Evolutionary conservation across 2,888 invertebrate genomes (phyloP).

Genomic region (Bembecia ichneumoniformis): DNA sequence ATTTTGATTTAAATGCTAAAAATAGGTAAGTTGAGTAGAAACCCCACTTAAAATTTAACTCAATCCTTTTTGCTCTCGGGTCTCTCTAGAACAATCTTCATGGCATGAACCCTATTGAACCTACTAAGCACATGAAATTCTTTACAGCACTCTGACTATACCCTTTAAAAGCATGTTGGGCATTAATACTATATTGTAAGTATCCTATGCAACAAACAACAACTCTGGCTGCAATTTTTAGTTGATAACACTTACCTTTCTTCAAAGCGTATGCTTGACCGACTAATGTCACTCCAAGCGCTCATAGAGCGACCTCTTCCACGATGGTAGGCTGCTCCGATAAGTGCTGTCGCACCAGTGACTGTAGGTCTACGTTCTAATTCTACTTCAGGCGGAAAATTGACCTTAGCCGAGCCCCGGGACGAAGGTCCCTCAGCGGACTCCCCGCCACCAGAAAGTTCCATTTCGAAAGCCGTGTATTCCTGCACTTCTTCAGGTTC

Average conservation of each 20-base stretch:
- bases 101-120: constrained; percentile 6
- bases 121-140: constrained; percentile 14
- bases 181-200: neutral
- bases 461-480: constrained; percentile 61
- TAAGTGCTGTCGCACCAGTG: constrained; percentile 34
- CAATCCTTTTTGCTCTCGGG: constrained; percentile 5
- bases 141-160: constrained; percentile 13
- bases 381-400: constrained; percentile 74
- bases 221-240: no score
- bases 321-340: constrained; percentile 62
- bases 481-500: constrained; percentile 56
- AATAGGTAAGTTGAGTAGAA: constrained; percentile 45
- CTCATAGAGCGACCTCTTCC: constrained; percentile 83
- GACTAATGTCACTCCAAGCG: constrained; percentile 89
- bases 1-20: constrained; percentile 18
- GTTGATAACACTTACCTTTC: constrained; percentile 72
- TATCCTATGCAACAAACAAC: neutral
- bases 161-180: neutral
- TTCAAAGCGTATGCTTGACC: constrained; percentile 85
- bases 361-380: constrained; percentile 60
- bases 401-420: constrained; percentile 74
- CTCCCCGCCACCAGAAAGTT: constrained; percentile 54
- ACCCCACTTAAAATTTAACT: constrained; percentile 16
- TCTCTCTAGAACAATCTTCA: constrained; percentile 7
- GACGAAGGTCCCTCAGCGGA: constrained; percentile 57